These are phyloP conservation scores for Poecile atricapillus DNA, from an alignment of 2,113 vertebrate species.

Conservation along the genomic window DNA sequence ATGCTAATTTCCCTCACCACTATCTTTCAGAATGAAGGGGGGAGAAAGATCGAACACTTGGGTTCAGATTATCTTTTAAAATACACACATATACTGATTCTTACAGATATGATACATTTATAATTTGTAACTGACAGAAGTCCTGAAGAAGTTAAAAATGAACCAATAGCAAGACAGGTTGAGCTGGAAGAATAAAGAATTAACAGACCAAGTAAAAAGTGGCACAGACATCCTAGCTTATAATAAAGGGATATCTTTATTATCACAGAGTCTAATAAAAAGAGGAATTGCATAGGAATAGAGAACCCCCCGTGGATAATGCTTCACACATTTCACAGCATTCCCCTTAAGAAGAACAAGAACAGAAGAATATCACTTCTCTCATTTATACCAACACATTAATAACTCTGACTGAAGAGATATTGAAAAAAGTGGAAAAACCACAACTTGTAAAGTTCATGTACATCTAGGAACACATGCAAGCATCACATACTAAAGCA, in stretches of 20 bases:
- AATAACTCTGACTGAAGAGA: not conserved
- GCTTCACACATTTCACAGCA: not conserved
- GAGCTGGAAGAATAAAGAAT: not conserved
- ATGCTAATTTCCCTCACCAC: not conserved
- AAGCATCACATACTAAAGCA: not conserved
- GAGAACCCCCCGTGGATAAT: not conserved
- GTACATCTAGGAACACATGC: not conserved
- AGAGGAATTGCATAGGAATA: not conserved
- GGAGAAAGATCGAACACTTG: not conserved
- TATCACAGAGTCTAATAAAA: not conserved
- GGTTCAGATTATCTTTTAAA: not conserved
- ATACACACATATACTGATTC: not conserved
- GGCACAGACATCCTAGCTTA: not conserved
- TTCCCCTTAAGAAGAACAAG: not conserved
- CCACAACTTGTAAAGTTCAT: accelerated
- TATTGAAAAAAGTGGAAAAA: not conserved
- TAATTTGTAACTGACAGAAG: not conserved
- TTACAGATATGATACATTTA: not conserved
- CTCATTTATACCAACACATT: not conserved
- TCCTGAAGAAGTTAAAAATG: not conserved
- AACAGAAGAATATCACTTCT: not conserved
- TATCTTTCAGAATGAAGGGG: not conserved
- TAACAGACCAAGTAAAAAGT: not conserved
- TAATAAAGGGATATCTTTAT: not conserved
- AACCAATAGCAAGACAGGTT: not conserved